Evolutionary conservation across 2,113 vertebrate genomes (phyloP).

Genomic region (Prolemur simus): DNA sequence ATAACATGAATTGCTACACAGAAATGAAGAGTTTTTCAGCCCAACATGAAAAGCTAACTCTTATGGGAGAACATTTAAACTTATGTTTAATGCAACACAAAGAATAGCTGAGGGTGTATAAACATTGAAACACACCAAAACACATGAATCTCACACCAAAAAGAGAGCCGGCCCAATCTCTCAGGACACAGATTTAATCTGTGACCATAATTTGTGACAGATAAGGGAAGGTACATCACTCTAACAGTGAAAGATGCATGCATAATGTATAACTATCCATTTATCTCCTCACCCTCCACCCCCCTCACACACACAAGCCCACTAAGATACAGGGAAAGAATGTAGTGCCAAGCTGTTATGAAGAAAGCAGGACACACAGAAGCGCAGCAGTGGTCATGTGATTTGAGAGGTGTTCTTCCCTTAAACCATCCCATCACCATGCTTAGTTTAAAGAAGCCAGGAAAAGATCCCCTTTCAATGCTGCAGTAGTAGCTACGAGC

Average conservation of each 20-base stretch:
- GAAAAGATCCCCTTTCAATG: conserved; percentile 72
- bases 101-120: conserved; percentile 74
- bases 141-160: conserved; percentile 72
- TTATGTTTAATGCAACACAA: conserved; percentile 79
- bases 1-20: conserved; percentile 83
- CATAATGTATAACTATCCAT: conserved; percentile 83
- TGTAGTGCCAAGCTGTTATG: conserved; percentile 85
- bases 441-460: conserved; percentile 74
- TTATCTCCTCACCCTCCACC: conserved; percentile 53
- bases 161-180: conserved; percentile 67
- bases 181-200: conserved; percentile 69
- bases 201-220: conserved; percentile 66
- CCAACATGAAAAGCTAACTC: conserved; percentile 88
- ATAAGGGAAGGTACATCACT: conserved; percentile 78
- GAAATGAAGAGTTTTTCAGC: conserved; percentile 83
- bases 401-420: conserved; percentile 73
- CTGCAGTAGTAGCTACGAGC: conserved; percentile 63
- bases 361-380: conserved; percentile 85
- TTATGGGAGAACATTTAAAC: conserved; percentile 80
- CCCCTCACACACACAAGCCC: conserved; percentile 57
- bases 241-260: conserved; percentile 81
- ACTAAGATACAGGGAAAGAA: conserved; percentile 78
- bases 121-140: conserved; percentile 81
- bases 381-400: conserved; percentile 80
- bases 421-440: conserved; percentile 72